Base-by-base conservation (phyloP, 2,888 invertebrate genomes). In the Thecocarcelia acutangulata region DNA sequence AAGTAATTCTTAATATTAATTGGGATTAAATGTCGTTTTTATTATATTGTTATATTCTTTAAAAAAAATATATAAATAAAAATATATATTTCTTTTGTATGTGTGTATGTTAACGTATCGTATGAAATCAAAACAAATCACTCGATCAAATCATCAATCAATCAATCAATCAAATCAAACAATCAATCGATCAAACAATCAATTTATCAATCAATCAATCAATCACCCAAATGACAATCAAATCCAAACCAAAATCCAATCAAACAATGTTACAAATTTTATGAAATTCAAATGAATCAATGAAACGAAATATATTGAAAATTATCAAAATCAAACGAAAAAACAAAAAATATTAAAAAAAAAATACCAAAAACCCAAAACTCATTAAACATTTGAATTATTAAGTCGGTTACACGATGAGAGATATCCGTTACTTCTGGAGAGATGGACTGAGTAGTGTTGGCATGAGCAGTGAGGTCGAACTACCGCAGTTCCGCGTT, bases 381-480 rank as follows among this genome's bases (percentile, higher is more conserved):
- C 58, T 79, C 78, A 79, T 79, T 83, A 83, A 83, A 75, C 77
- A 82, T 84, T 84, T 85, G 68, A 83, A 83, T 69, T 69, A 69
- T 69, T 69, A 80, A 97, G 97, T 97, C 95, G 97, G 97, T 94
- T 97, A 97, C 95, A 97, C 97, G 93, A 97, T 97, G 96, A 95
- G 95, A 94, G 97, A 97, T 94, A 97, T 97, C 94, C 95, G 96
- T 92, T 97, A 97, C 94, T 96, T 95, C 93, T 98, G 97, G 97
- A 95, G 95, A 93, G 94, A 96, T 93, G 97, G 97, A 91, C 93
- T 94, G 92, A 94, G 94, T 92, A 97, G 97, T 93, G 97, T 98
- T 93, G 97, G 97, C 92, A 97, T 97, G 93, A 96, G 96, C 94
- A 95, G 94, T 92, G 96, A 97, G 93, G 97, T 97, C 93, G 96